A percentile compares a stretch with the other conserved stretches of the same genome.
These are phyloP conservation scores for Ischnus inquisitorius DNA, from an alignment of 2,888 invertebrate species.

Conservation along the genomic window DNA sequence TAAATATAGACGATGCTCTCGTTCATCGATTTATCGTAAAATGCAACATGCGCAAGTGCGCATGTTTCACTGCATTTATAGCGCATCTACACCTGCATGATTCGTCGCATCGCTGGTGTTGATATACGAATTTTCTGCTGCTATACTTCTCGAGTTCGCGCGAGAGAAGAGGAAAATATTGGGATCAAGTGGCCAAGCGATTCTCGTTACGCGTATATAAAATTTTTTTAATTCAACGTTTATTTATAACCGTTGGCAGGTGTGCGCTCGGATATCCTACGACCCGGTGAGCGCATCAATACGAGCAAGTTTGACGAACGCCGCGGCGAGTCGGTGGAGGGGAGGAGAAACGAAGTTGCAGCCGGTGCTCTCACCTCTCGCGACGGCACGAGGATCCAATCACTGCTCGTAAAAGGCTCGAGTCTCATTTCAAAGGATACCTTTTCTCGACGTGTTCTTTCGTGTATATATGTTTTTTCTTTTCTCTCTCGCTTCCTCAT, in stretches of 20 bases:
- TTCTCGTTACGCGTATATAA: slow-evolving; percentile 25
- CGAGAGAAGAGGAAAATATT: neutral
- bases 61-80: neutral
- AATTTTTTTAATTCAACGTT: slow-evolving; percentile 31
- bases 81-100: neutral
- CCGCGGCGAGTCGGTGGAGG: neutral
- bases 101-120: neutral
- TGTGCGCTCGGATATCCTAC: slow-evolving; percentile 27
- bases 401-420: slow-evolving; percentile 46
- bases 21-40: too few species aligned
- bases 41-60: too few species aligned
- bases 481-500: slow-evolving; percentile 7
- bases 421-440: slow-evolving; percentile 14
- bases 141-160: neutral
- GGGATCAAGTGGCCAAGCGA: slow-evolving; percentile 12
- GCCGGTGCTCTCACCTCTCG: slow-evolving; percentile 10
- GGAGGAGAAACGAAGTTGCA: slow-evolving; percentile 24
- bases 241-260: slow-evolving; percentile 54
- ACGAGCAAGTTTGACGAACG: slow-evolving; percentile 27
- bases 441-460: neutral
- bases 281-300: slow-evolving; percentile 30
- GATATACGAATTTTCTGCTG: neutral
- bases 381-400: slow-evolving; percentile 47
- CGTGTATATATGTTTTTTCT: neutral
- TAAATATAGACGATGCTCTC: too few species aligned